Evolutionary conservation across 2,113 vertebrate genomes (phyloP).

Genomic region (Plestiodon gilberti): DNA sequence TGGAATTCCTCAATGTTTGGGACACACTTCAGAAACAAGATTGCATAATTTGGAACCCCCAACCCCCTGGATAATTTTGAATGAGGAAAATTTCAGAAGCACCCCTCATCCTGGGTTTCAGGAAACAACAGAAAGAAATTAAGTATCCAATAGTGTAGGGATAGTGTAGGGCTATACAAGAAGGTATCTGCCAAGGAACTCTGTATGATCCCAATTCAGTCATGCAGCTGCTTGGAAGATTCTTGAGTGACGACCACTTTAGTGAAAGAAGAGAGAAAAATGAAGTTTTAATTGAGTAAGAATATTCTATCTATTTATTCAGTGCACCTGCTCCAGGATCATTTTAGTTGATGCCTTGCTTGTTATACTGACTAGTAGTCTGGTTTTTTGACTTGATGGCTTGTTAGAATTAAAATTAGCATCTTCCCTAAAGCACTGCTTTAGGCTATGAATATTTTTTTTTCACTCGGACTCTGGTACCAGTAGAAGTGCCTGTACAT

Average conservation of each 20-base stretch:
- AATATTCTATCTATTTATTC: not conserved
- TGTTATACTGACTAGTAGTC: not conserved
- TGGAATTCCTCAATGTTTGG: too few relatives aligned
- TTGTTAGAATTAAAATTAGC: conserved; percentile 43
- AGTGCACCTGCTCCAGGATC: not conserved
- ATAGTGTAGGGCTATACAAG: not conserved
- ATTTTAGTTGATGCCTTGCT: not conserved
- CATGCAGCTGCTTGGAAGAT: not conserved
- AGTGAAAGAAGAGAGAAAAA: not conserved
- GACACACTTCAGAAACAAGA: too few relatives aligned
- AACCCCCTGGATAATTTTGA: too few relatives aligned
- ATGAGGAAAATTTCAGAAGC: not conserved
- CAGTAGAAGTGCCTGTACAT: not conserved
- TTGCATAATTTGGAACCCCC: too few relatives aligned
- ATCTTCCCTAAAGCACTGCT: conserved; percentile 19
- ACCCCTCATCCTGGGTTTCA: not conserved
- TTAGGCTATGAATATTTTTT: conserved; percentile 4
- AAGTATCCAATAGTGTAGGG: not conserved
- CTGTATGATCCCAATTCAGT: not conserved
- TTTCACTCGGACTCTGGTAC: not conserved
- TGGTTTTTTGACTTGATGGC: not conserved
- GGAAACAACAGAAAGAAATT: not conserved
- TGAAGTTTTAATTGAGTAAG: conserved; percentile 3
- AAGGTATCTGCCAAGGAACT: not conserved
- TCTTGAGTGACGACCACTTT: not conserved